Conservation (phyloP, 2,888 invertebrate species). For the Cecidostiba fungosa region DNA sequence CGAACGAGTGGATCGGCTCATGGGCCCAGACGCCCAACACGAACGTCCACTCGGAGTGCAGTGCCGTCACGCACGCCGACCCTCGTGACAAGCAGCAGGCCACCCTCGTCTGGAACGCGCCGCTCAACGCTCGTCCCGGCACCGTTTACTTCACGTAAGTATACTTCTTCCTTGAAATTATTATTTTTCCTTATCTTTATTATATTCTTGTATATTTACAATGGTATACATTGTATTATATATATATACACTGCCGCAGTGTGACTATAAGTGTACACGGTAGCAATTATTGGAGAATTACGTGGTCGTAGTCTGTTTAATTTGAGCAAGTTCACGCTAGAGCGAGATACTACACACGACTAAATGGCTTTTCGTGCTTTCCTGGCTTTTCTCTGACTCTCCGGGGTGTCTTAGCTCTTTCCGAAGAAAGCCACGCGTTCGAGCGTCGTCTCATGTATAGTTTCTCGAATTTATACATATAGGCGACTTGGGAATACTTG, state of each 20-base stretch:
- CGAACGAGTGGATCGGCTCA: conserved; percentile 88
- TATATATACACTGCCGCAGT: neutral
- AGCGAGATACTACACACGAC: neutral
- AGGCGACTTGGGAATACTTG: neutral
- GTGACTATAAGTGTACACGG: neutral
- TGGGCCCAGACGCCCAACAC: conserved; percentile 89
- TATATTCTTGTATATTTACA: too few relatives aligned
- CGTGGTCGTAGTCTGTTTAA: neutral
- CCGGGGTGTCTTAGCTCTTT: neutral
- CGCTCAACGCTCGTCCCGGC: conserved; percentile 82
- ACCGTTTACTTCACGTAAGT: conserved; percentile 92
- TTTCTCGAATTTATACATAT: too few relatives aligned
- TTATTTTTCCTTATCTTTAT: neutral
- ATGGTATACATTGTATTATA: neutral
- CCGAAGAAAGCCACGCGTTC: neutral
- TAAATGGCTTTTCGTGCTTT: conserved; percentile 14
- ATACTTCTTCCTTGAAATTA: neutral
- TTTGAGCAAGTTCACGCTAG: neutral
- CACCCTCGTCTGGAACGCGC: conserved; percentile 89
- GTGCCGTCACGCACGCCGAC: conserved; percentile 90
- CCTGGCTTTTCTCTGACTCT: neutral
- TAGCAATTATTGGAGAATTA: neutral
- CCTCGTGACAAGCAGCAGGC: conserved; percentile 88
- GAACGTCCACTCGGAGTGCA: conserved; percentile 89
- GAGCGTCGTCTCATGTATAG: neutral